Evolutionary conservation across 2,797 vertebrate species (phyloP).

Genomic region (Cetoscarus ocellatus): DNA sequence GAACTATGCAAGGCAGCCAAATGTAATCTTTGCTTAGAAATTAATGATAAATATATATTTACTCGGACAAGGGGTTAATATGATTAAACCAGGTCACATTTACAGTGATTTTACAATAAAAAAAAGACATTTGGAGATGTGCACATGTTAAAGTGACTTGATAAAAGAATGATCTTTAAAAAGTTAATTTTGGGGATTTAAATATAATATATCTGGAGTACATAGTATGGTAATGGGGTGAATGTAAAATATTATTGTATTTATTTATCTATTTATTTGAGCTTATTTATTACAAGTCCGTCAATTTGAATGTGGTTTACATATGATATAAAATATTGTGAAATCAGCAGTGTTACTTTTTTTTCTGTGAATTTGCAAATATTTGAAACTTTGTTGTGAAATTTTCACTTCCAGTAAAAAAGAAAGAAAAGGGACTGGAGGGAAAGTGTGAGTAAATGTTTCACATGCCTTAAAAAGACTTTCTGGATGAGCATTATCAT

Average conservation of each 20-base stretch:
- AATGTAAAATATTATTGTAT: constrained; percentile 75
- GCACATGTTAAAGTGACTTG: constrained; percentile 52
- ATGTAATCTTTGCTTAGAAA: constrained; percentile 67
- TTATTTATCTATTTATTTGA: constrained; percentile 70
- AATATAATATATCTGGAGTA: constrained; percentile 66
- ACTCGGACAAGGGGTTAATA: constrained; percentile 31
- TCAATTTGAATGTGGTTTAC: constrained; percentile 74
- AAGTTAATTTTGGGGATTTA: constrained; percentile 31
- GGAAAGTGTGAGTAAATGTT: constrained; percentile 31
- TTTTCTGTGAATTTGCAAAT: constrained; percentile 55
- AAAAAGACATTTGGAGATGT: constrained; percentile 30
- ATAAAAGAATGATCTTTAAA: constrained; percentile 40
- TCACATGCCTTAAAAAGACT: constrained; percentile 75
- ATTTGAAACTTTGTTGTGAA: constrained; percentile 58
- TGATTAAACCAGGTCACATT: too few relatives aligned
- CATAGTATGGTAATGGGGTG: constrained; percentile 67
- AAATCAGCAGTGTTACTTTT: constrained; percentile 57
- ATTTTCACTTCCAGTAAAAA: constrained; percentile 54
- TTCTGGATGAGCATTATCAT: constrained; percentile 68
- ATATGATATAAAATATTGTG: constrained; percentile 68
- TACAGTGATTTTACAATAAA: neutral
- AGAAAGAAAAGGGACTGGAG: constrained; percentile 23
- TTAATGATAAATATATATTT: constrained; percentile 43
- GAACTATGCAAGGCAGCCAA: constrained; percentile 81
- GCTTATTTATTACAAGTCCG: constrained; percentile 69